These are phyloP conservation scores for Mycetomoellerius zeteki DNA, from an alignment of 1,140 invertebrate genomes.

Conservation along the genomic window DNA sequence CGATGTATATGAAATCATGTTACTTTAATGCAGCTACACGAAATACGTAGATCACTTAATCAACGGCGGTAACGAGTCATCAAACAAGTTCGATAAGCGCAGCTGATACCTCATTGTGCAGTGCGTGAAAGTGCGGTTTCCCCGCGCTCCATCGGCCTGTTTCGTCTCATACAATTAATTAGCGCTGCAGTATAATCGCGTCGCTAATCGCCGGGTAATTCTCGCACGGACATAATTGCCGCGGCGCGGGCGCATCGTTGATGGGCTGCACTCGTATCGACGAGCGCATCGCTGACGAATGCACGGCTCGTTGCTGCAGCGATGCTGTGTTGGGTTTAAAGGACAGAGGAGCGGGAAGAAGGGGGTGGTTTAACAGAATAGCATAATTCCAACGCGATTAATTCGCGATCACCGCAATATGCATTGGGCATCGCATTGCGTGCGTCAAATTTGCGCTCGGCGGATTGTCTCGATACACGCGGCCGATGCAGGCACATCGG, in stretches of 20 bases:
- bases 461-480: constrained; percentile 36
- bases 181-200: constrained; percentile 52
- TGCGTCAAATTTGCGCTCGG: constrained; percentile 64
- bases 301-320: not conserved
- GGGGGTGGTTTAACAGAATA: constrained; percentile 52
- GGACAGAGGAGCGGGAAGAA: not conserved
- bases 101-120: not conserved
- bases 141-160: not conserved
- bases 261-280: constrained; percentile 36
- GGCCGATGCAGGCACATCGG: constrained; percentile 5
- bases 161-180: constrained; percentile 60
- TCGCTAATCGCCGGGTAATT: constrained; percentile 67
- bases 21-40: not conserved
- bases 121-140: not conserved
- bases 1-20: not conserved
- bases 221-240: constrained; percentile 66
- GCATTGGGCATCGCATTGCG: constrained; percentile 42
- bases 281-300: not conserved
- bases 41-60: constrained; percentile 26
- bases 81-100: constrained; percentile 42
- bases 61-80: constrained; percentile 3
- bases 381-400: constrained; percentile 73
- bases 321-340: not conserved
- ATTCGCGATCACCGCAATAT: constrained; percentile 73
- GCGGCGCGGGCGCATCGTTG: constrained; percentile 54